Evolutionary conservation across 2,113 vertebrate genomes (phyloP).

Genomic region (Hucho hucho): DNA sequence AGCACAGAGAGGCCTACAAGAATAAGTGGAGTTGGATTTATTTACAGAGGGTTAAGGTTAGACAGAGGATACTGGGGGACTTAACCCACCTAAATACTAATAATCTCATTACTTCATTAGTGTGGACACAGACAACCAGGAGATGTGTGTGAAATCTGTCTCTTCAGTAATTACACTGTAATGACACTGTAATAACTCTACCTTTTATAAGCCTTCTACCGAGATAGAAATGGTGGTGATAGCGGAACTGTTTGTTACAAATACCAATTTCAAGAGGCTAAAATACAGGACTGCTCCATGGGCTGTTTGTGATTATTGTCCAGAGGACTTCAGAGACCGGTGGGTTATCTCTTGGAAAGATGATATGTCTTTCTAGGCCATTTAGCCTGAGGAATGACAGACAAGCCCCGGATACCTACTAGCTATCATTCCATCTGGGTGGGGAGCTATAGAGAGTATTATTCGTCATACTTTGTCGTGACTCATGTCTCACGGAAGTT

Average conservation of each 20-base stretch:
- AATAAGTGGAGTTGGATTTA: not conserved
- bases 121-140: not conserved
- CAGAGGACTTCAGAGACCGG: not conserved
- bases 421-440: conserved; percentile 56
- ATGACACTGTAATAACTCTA: not conserved
- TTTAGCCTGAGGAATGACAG: conserved; percentile 49
- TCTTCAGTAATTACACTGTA: not conserved
- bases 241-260: not conserved
- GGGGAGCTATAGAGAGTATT: conserved; percentile 26
- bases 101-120: conserved; percentile 4
- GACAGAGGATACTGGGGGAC: not conserved
- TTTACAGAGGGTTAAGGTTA: not conserved
- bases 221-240: not conserved
- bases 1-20: not conserved
- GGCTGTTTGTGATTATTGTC: not conserved
- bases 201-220: not conserved
- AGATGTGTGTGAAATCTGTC: not conserved
- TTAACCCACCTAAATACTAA: not conserved
- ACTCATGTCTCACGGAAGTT: conserved; percentile 8
- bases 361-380: conserved; percentile 36
- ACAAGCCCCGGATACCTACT: conserved; percentile 35
- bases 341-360: conserved; percentile 11
- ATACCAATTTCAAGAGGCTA: not conserved
- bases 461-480: conserved; percentile 30
- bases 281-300: not conserved